Conservation (phyloP, 2,797 vertebrate genomes). For the Gallinago nigripennis region DNA sequence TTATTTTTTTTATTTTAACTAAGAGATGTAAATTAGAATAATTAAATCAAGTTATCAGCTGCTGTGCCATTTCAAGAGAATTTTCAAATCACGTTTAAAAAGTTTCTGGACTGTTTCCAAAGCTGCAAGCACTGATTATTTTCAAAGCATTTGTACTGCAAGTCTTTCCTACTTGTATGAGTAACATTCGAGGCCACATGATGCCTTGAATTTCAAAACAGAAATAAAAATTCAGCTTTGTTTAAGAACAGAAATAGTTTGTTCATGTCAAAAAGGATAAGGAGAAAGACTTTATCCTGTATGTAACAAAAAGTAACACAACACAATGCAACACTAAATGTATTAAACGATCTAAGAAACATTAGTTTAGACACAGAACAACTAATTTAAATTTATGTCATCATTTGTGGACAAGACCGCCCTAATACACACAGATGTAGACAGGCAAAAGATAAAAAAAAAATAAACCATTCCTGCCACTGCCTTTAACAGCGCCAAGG, state of each 20-base stretch:
- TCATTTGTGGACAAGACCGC: background rate
- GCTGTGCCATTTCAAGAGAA: background rate
- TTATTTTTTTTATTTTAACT: background rate
- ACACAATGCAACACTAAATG: background rate
- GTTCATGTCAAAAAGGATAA: accelerated
- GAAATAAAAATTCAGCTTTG: background rate
- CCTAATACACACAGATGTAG: background rate
- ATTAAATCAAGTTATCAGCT: background rate
- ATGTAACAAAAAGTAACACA: background rate
- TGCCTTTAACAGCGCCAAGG: background rate
- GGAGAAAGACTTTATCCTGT: background rate
- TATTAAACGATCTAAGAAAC: background rate
- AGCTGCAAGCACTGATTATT: background rate
- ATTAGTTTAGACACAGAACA: background rate
- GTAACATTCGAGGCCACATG: background rate
- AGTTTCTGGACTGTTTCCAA: background rate
- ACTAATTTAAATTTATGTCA: background rate
- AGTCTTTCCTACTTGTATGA: background rate
- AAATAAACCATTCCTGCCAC: background rate
- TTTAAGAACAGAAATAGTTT: background rate
- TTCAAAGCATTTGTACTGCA: background rate
- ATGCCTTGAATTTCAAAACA: background rate
- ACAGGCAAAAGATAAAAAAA: background rate
- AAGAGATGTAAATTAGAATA: background rate
- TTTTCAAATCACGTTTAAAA: background rate